phyloP scores from a whole-genome alignment of 2,113 vertebrate species.

The Hydrolagus affinis region DNA sequence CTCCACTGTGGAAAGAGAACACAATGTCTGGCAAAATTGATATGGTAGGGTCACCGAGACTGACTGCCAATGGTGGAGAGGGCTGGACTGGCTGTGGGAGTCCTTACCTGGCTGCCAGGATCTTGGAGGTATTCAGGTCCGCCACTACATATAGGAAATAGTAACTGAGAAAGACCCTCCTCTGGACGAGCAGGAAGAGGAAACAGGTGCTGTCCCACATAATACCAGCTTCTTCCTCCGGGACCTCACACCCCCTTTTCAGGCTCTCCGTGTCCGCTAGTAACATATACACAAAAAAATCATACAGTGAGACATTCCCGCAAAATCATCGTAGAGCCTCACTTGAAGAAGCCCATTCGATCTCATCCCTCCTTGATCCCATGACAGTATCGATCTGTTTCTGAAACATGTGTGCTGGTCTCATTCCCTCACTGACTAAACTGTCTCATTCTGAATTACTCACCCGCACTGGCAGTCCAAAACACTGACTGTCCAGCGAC shows the following conservation, averaged over 20 bases:
- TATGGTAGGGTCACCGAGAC: background rate
- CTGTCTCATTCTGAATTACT: too few relatives aligned
- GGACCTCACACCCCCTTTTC: slow-evolving; percentile 53
- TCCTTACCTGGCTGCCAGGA: slow-evolving; percentile 56
- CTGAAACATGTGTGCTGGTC: too few relatives aligned
- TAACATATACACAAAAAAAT: background rate
- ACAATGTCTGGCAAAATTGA: background rate
- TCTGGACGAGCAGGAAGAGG: slow-evolving; percentile 57
- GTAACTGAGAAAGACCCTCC: slow-evolving; percentile 61
- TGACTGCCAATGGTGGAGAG: background rate
- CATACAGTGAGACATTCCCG: background rate
- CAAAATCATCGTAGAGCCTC: background rate
- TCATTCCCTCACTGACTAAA: too few relatives aligned
- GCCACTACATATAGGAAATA: slow-evolving; percentile 62
- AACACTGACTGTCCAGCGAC: too few relatives aligned
- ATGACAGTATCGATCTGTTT: too few relatives aligned
- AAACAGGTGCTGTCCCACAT: slow-evolving; percentile 64
- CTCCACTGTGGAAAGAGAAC: background rate
- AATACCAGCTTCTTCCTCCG: slow-evolving; percentile 58
- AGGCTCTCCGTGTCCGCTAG: background rate
- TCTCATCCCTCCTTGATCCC: background rate
- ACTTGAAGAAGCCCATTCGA: background rate
- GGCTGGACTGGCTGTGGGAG: too few relatives aligned
- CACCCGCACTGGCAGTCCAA: too few relatives aligned
- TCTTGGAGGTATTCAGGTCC: slow-evolving; percentile 58